These are phyloP conservation scores for Ceratina japonica DNA, from an alignment of 1,140 invertebrate species.

Conservation along the genomic window DNA sequence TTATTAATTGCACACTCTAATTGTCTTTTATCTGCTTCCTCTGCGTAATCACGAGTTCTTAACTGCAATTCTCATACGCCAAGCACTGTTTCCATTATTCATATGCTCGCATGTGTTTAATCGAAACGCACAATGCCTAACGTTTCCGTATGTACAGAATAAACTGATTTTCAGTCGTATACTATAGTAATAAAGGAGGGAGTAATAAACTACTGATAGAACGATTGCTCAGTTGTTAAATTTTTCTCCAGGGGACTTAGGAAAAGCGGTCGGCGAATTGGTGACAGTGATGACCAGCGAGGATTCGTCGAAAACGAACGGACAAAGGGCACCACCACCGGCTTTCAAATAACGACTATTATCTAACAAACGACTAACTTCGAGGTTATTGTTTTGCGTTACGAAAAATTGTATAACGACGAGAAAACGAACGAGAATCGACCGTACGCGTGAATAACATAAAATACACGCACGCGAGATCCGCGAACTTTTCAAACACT, in stretches of 20 bases:
- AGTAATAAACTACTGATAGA: no score
- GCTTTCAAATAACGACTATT: slow-evolving; percentile 74
- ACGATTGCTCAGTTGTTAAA: background rate
- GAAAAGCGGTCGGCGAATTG: slow-evolving; percentile 90
- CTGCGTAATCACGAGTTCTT: background rate
- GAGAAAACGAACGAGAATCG: slow-evolving; percentile 17
- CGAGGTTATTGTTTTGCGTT: background rate
- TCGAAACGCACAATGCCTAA: slow-evolving; percentile 5
- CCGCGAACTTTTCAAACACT: slow-evolving; percentile 57
- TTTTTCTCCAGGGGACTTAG: slow-evolving; percentile 85
- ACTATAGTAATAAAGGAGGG: background rate
- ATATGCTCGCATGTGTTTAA: slow-evolving; percentile 14
- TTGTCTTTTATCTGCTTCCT: background rate
- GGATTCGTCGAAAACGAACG: slow-evolving; percentile 76
- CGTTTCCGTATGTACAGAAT: background rate
- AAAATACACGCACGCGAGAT: slow-evolving; percentile 43
- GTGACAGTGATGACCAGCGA: slow-evolving; percentile 94
- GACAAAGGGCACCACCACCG: slow-evolving; percentile 74
- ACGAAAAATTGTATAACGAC: background rate
- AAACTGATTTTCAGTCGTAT: background rate
- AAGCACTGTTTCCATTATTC: background rate
- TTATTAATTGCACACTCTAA: background rate
- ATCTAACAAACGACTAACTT: background rate
- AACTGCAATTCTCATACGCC: background rate
- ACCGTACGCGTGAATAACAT: background rate